Evolutionary conservation across 2,888 invertebrate genomes (phyloP).

Genomic region (Volucella bombylans): DNA sequence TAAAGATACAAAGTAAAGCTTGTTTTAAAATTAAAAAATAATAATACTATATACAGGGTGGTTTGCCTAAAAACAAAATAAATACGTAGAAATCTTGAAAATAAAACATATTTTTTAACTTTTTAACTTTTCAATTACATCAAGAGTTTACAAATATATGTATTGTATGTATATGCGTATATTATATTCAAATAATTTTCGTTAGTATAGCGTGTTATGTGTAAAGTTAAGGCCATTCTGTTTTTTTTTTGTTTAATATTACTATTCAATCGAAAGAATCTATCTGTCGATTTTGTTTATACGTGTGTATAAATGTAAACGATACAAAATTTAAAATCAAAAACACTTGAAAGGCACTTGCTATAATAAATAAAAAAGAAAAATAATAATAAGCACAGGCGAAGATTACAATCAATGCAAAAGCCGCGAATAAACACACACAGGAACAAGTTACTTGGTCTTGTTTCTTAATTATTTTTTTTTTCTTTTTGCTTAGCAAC

Average conservation of each 20-base stretch:
- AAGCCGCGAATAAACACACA: constrained; percentile 50
- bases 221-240: constrained; percentile 73
- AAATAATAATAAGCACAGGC: constrained; percentile 53
- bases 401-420: constrained; percentile 57
- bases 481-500: constrained; percentile 48
- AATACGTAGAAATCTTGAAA: constrained; percentile 10
- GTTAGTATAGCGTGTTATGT: constrained; percentile 61
- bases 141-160: constrained; percentile 67
- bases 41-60: constrained; percentile 65
- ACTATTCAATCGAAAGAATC: constrained; percentile 44
- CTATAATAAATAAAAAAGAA: constrained; percentile 53
- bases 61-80: constrained; percentile 53
- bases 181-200: constrained; percentile 52
- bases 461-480: constrained; percentile 5
- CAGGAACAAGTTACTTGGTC: background rate
- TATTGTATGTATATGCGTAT: constrained; percentile 45
- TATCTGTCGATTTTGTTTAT: constrained; percentile 48
- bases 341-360: constrained; percentile 70
- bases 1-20: constrained; percentile 55
- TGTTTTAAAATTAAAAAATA: constrained; percentile 49
- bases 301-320: constrained; percentile 14
- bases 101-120: constrained; percentile 55
- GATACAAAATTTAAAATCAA: constrained; percentile 32
- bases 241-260: constrained; percentile 52
- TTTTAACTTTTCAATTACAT: constrained; percentile 42